Base-by-base conservation (phyloP, 2,888 invertebrate species). In the Lithophane socia region DNA sequence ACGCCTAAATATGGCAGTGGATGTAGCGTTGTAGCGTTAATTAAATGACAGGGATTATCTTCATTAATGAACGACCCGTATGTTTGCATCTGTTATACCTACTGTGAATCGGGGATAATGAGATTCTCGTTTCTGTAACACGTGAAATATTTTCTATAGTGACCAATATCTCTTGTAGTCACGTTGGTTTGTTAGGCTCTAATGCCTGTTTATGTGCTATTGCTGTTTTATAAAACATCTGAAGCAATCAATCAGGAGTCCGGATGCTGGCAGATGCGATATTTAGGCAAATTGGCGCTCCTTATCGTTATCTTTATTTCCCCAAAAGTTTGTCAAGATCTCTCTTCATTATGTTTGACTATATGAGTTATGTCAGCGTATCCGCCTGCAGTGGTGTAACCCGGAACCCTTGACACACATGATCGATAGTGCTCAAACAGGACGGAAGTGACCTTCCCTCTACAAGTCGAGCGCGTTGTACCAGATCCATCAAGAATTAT, bases 321-420 rank as follows among this genome's bases (percentile, higher is more conserved):
- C 12, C 12, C 9, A 70, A 61, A 61, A 47, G 21, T 61, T 9
- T 21, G 9, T 21, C 24, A 29, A 58, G 10, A 52, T 54, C n/a
- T 44, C 5, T 9, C 7, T n/a, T 10, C 49, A 21, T 44, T 4
- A 64, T 56, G 9, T 56, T 56, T 18, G 21, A 60, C 21, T 68
- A 24, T 24, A 60, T 21, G 49, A 5, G n/a, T 24, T 73, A 42
- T 60, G 52, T 44, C 1, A 67, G 10, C 7, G 29, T 66, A 65
- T 82, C 72, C 47, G 60, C 47, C 63, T 75, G 24, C 64, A 68
- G 37, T 61, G 12, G 18, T 71, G 54, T 63, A 68, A 44, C 68
- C 75, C 83, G 74, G 79, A 85, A 79, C 82, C 72, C 77, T 82
- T 86, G 83, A 84, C 86, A 79, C 64, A 72, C 49, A 75, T 87